These are phyloP conservation scores for Lagopus muta DNA, from an alignment of 2,113 vertebrate species.

Conservation along the genomic window DNA sequence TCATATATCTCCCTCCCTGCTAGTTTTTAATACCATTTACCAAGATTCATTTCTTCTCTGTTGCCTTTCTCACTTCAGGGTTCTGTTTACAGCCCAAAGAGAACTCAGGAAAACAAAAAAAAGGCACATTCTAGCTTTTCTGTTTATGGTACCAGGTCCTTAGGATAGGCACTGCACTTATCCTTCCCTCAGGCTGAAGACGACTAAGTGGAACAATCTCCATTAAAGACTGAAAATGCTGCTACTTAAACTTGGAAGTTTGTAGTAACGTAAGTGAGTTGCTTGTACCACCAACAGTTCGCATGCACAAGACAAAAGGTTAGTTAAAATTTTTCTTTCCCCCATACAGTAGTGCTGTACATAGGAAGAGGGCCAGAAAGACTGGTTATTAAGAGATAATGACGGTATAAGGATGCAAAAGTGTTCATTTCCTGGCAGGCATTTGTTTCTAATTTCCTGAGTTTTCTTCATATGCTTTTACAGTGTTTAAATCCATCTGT, in stretches of 20 bases:
- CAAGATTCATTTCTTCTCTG: constrained; percentile 4
- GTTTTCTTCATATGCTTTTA: neutral
- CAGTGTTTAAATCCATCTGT: constrained; percentile 1
- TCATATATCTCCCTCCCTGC: neutral
- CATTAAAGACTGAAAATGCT: neutral
- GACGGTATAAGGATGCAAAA: neutral
- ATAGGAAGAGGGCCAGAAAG: neutral
- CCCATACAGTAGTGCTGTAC: neutral
- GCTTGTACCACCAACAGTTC: neutral
- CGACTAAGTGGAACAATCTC: neutral
- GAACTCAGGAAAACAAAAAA: neutral
- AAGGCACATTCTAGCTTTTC: neutral
- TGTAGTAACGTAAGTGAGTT: neutral
- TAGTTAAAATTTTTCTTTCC: neutral
- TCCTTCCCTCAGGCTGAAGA: neutral
- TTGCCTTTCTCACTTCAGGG: neutral
- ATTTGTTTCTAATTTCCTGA: constrained; percentile 15
- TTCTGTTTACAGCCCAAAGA: neutral
- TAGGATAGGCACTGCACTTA: neutral
- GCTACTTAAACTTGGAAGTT: neutral
- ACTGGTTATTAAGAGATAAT: neutral
- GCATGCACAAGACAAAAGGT: neutral
- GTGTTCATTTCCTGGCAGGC: neutral
- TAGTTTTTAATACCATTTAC: constrained; percentile 29
- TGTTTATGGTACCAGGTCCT: neutral